Evolutionary conservation across 2,888 invertebrate genomes (phyloP).

Genomic region (Oligia fasciuncula): DNA sequence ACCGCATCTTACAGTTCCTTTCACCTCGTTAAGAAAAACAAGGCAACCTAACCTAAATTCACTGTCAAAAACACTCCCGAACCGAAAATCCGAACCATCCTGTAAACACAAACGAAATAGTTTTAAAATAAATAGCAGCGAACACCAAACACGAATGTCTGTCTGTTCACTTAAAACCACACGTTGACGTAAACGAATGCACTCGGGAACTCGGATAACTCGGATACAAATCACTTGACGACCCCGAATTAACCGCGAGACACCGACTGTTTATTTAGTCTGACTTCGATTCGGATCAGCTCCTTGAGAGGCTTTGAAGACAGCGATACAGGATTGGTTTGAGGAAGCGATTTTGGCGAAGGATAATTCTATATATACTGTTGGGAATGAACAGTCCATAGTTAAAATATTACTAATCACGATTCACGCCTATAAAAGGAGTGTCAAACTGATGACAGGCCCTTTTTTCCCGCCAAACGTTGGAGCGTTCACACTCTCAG

Average conservation of each 20-base stretch:
- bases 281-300: conserved; percentile 63
- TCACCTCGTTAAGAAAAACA: conserved; percentile 27
- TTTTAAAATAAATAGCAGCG: conserved; percentile 56
- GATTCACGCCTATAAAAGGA: too few species aligned
- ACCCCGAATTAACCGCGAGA: conserved; percentile 79
- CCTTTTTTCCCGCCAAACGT: too few species aligned
- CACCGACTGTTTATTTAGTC: conserved; percentile 73
- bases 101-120: conserved; percentile 61
- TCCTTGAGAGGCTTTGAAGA: conserved; percentile 54
- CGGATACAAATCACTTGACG: conserved; percentile 77
- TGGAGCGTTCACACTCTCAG: too few species aligned
- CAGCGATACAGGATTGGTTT: conserved; percentile 49
- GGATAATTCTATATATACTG: not conserved
- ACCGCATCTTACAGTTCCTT: conserved; percentile 2
- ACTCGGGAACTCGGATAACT: conserved; percentile 69
- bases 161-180: conserved; percentile 65
- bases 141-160: conserved; percentile 54
- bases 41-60: conserved; percentile 23
- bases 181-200: conserved; percentile 73
- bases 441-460: too few species aligned
- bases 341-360: conserved; percentile 32
- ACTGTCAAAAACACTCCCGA: conserved; percentile 38
- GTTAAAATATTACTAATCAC: too few species aligned
- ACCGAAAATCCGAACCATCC: conserved; percentile 37
- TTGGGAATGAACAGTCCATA: too few species aligned